These are phyloP conservation scores for Oriolus oriolus DNA, from an alignment of 2,113 vertebrate genomes.

Conservation along the genomic window DNA sequence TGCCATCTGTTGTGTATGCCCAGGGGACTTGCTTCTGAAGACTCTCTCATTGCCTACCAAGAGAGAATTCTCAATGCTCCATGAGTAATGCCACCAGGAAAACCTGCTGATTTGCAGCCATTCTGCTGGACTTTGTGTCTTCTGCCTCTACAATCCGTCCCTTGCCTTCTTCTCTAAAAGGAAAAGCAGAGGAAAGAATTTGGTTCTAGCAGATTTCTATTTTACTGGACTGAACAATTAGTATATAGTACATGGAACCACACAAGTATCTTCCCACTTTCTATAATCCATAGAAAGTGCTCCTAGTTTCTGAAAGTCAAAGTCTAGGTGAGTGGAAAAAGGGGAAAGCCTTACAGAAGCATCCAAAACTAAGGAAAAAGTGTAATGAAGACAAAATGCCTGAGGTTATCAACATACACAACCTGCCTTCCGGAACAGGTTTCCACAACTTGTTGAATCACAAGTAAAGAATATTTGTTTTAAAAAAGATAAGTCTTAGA, in stretches of 20 bases:
- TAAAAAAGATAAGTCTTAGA: not conserved
- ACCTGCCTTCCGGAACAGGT: not conserved
- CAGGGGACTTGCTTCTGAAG: not conserved
- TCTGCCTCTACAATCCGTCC: not conserved
- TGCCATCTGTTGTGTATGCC: not conserved
- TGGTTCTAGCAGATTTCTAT: not conserved
- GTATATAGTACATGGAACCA: not conserved
- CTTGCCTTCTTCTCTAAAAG: not conserved
- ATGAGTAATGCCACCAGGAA: not conserved
- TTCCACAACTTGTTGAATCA: not conserved
- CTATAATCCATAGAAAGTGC: not conserved
- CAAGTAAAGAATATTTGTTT: not conserved
- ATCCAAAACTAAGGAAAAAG: not conserved
- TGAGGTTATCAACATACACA: not conserved
- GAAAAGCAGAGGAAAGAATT: not conserved
- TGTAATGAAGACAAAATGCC: not conserved
- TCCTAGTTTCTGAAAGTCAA: not conserved
- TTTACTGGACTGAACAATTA: not conserved
- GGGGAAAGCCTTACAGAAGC: not conserved
- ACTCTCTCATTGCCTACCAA: not conserved
- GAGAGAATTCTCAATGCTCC: not conserved
- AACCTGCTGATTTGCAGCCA: not conserved
- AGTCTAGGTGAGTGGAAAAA: not conserved
- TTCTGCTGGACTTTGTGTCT: not conserved
- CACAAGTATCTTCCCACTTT: not conserved